Evolutionary conservation across 2,888 invertebrate genomes (phyloP).

Genomic region (Celastrina argiolus): DNA sequence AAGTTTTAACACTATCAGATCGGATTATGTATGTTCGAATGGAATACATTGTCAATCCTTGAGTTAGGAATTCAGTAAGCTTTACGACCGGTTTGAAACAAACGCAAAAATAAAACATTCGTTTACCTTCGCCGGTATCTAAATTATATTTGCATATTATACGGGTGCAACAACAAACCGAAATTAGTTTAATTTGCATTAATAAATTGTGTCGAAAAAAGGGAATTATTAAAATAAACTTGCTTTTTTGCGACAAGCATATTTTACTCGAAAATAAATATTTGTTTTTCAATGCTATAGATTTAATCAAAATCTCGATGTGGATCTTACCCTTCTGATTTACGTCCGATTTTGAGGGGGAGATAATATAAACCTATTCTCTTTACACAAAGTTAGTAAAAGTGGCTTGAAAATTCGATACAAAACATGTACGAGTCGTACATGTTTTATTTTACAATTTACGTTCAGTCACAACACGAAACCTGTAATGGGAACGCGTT

Average conservation of each 20-base stretch:
- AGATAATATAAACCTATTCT: constrained; percentile 25
- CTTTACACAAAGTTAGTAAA: constrained; percentile 11
- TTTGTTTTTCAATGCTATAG: background rate
- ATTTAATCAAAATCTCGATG: constrained; percentile 22
- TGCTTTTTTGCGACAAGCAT: background rate
- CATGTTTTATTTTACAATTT: background rate
- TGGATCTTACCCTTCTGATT: constrained; percentile 32
- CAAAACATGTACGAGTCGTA: too few species aligned
- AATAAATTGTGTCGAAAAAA: background rate
- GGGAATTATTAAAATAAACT: background rate
- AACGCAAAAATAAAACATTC: constrained; percentile 22
- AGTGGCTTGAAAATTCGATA: background rate
- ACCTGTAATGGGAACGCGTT: constrained; percentile 1
- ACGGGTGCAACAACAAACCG: background rate
- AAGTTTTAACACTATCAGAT: too few species aligned
- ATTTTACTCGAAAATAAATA: background rate
- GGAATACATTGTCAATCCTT: constrained; percentile 27
- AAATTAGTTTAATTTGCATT: background rate
- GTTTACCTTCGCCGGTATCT: background rate
- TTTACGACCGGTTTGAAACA: constrained; percentile 32
- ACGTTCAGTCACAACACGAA: constrained; percentile 1
- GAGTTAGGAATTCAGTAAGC: constrained; percentile 30
- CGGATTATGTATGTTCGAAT: background rate
- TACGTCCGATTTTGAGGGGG: constrained; percentile 28
- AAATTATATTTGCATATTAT: constrained; percentile 14